Base-by-base conservation (phyloP, 2,797 vertebrate species). In the Takifugu ocellatus region DNA sequence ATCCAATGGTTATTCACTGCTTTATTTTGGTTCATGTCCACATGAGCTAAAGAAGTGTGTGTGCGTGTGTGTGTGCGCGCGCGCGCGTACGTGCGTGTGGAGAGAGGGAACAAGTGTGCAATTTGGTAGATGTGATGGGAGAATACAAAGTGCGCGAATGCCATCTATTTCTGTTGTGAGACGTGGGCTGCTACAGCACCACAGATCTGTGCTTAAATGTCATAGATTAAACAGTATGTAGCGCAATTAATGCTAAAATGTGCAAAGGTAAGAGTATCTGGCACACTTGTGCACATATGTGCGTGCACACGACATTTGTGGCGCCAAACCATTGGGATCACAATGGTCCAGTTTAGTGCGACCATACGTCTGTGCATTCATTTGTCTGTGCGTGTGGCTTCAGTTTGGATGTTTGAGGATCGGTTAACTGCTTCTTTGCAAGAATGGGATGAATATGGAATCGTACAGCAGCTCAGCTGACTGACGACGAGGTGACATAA, bases 131-230 rank as follows among this genome's bases (percentile, higher is more conserved):
- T 31, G 46, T 51, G 48, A 39, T 29, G 48, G 29, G 60, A 51
- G 66, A 75, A 67, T 46, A 66, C 59, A 75, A 61, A 70, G 68
- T 12, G 3, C 68, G 65, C 79, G 75, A 88, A 85, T 84, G 77
- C 64, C 68, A 70, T 88, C 86, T 86, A 86, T 91, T 90, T 88
- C 71, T 75, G 84, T 56, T 68, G 74, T 4, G 75, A 80, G 78
- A 56, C 47, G 75, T 87, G 87, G 86, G 88, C 68, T 73, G 83
- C 72, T 72, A 70, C 74, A 76, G 72, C 61, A 72, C 60, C 51
- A 39, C 17, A 59, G 79, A 65, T 79, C 79, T 85, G 73, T 76
- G 76, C 83, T 88, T 66, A 21, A 83, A 81, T 65, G 66, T 66
- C 6, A 2, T 58, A 83, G 81, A 84, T 82, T 82, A 83, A 87